Percentiles rank a stretch among this genome's conserved stretches.
phyloP scores from a whole-genome alignment of 2,797 vertebrate species.

The Notamacropus eugenii region DNA sequence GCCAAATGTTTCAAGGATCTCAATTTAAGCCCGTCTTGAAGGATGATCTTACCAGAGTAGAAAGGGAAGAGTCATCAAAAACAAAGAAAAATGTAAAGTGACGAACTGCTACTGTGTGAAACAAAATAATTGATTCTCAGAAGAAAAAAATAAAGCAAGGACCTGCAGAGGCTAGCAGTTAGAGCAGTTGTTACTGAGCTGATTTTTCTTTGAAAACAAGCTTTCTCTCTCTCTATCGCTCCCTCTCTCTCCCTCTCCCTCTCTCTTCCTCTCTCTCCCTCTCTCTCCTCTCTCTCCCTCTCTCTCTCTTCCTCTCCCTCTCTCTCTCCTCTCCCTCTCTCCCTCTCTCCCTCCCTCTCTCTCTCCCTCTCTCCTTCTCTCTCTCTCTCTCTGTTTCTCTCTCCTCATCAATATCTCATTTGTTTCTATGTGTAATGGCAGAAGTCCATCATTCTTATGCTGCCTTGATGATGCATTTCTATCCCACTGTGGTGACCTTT shows the following conservation, averaged over 20 bases:
- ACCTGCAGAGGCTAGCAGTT: not conserved
- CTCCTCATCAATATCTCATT: no score
- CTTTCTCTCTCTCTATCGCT: no score
- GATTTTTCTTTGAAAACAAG: not conserved
- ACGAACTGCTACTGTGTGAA: not conserved
- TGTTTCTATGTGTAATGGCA: no score
- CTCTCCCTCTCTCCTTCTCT: no score
- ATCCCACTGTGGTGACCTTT: not conserved
- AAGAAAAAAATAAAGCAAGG: not conserved
- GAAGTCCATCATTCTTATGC: not conserved
- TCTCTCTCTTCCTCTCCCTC: no score
- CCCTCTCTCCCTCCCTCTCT: no score
- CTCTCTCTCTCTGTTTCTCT: no score
- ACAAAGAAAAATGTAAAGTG: not conserved
- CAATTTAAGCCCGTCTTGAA: not conserved
- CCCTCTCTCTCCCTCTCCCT: no score
- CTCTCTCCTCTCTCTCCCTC: no score
- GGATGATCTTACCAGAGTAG: not conserved
- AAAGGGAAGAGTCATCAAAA: not conserved
- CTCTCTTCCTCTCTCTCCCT: no score
- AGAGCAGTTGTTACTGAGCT: not conserved
- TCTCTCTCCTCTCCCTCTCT: no score
- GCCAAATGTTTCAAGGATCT: not conserved
- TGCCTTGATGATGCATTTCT: not conserved
- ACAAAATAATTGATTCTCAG: not conserved